phyloP scores from a whole-genome alignment of 2,797 vertebrate species.

The Lophotriccus pileatus region DNA sequence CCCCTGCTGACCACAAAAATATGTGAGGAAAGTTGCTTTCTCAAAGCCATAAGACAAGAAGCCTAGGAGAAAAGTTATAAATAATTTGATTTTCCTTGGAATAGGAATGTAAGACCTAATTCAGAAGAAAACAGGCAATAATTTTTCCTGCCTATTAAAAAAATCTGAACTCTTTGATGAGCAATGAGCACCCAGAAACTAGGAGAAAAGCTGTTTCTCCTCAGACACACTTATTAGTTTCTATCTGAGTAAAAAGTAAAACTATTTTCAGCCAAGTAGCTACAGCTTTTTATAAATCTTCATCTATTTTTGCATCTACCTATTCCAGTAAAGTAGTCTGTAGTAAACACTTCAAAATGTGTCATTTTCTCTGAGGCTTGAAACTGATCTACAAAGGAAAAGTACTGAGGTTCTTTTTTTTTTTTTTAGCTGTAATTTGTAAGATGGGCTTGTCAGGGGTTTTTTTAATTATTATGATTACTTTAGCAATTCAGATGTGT shows the following conservation, averaged over 20 bases:
- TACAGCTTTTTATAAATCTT: constrained; percentile 12
- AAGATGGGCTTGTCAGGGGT: not conserved
- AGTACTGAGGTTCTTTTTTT: not conserved
- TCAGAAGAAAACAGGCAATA: not conserved
- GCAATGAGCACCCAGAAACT: not conserved
- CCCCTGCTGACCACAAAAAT: not conserved
- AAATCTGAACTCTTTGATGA: not conserved
- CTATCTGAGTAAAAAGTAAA: constrained; percentile 8
- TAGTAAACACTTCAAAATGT: constrained; percentile 10
- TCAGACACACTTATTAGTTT: not conserved
- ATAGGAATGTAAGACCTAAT: not conserved
- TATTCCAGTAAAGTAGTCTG: not conserved
- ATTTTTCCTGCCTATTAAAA: not conserved
- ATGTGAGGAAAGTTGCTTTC: not conserved
- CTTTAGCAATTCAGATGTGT: not conserved
- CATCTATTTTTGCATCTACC: constrained; percentile 22
- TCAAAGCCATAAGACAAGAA: not conserved
- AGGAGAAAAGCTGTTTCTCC: not conserved
- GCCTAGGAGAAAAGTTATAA: not conserved
- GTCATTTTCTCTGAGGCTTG: not conserved
- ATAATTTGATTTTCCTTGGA: not conserved
- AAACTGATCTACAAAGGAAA: not conserved
- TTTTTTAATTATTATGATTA: not conserved
- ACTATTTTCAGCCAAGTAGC: constrained; percentile 26
- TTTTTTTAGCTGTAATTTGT: not conserved